These are phyloP conservation scores for Cladorhizidae sp. DNA, from an alignment of 37 sponge, comb jelly and placozoan genomes.

Conservation along the genomic window DNA sequence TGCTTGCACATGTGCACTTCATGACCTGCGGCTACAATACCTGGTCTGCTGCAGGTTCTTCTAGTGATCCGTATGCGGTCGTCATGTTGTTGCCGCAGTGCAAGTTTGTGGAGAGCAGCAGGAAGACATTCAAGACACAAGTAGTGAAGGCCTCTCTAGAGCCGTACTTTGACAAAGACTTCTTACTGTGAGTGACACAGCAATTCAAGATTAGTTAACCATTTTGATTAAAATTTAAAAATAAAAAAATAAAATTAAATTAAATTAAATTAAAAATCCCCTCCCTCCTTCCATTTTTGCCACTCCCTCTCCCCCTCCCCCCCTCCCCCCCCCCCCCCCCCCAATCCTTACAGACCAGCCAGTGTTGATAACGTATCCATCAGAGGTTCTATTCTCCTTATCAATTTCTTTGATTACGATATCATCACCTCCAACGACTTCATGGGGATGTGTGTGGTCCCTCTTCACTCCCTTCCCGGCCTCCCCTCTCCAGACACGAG, in stretches of 20 bases:
- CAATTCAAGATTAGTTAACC: neutral
- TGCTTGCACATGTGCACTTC: too few relatives aligned
- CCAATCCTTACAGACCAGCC: constrained; percentile 31
- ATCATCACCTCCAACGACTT: constrained; percentile 47
- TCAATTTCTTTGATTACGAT: constrained; percentile 63
- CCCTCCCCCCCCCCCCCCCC: neutral
- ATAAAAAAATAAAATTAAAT: neutral
- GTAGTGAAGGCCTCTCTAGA: constrained; percentile 41
- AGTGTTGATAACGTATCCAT: constrained; percentile 1
- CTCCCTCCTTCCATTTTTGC: neutral
- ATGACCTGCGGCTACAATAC: too few relatives aligned
- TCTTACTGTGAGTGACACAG: constrained; percentile 49
- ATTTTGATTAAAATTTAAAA: neutral
- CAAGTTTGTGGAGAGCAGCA: constrained; percentile 10
- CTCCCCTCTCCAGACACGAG: neutral
- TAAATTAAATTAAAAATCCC: neutral
- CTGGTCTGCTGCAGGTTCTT: too few relatives aligned
- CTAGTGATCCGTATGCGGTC: constrained; percentile 62
- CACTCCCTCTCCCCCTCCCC: neutral
- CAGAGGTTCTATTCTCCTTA: constrained; percentile 44
- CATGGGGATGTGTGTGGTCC: constrained; percentile 54
- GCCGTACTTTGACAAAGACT: constrained; percentile 49
- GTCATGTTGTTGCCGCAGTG: constrained; percentile 21
- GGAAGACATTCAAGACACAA: constrained; percentile 25
- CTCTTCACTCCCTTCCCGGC: constrained; percentile 23